These are phyloP conservation scores for Mungos mungo DNA, from an alignment of 2,113 vertebrate genomes.

Conservation along the genomic window DNA sequence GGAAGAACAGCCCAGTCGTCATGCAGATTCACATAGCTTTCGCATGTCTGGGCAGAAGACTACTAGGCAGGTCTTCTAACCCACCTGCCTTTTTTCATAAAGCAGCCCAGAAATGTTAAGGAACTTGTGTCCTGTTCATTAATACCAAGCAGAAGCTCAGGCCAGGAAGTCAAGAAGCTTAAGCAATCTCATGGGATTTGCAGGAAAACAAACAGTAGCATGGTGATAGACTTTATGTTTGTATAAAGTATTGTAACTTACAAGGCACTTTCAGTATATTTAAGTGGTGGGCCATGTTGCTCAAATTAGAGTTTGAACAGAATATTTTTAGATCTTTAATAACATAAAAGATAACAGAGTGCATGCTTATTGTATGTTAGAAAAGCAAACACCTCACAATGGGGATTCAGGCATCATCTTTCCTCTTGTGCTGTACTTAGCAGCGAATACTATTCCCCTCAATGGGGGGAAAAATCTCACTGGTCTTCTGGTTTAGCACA, in stretches of 20 bases:
- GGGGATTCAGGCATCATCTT: not conserved
- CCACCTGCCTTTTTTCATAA: not conserved
- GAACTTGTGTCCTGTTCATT: not conserved
- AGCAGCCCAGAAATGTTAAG: not conserved
- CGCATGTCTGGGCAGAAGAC: not conserved
- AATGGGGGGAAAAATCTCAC: not conserved
- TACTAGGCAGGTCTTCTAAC: not conserved
- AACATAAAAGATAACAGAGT: not conserved
- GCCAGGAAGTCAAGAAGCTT: conserved; percentile 10
- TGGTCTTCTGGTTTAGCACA: not conserved
- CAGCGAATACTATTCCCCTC: not conserved
- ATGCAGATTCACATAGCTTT: not conserved
- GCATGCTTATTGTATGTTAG: not conserved
- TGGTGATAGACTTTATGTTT: not conserved
- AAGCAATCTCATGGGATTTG: not conserved
- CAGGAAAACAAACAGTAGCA: not conserved
- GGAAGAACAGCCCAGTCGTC: accelerated
- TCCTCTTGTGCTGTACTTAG: not conserved
- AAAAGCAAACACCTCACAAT: not conserved
- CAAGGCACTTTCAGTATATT: not conserved
- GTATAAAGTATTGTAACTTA: not conserved
- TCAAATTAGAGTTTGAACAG: conserved; percentile 55
- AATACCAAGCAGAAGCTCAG: conserved; percentile 30
- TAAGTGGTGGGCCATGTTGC: not conserved
- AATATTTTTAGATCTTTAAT: conserved; percentile 34